Evolutionary conservation across 2,888 invertebrate species (phyloP), one percentile per base, ranked within the genome.

Genomic region (Drosophila emarginata): DNA sequence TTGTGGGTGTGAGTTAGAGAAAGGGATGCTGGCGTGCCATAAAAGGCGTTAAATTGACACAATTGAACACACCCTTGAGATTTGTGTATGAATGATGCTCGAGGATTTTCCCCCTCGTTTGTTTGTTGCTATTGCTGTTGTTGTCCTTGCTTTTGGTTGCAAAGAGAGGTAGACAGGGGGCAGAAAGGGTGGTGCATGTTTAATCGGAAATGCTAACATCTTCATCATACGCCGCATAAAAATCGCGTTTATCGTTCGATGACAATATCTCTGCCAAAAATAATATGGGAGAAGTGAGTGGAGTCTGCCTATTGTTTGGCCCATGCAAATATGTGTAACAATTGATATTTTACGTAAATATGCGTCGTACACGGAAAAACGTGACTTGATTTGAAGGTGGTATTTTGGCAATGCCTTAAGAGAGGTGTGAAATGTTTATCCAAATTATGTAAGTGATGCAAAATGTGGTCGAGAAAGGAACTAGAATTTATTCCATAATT

Each of bases 21-120:
- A 45, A 45, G 45, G 51, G 56, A 37, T 53, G 69, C 56, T 59
- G 68, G 65, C 64, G 79, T 73, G 80, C 72, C 64, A 77, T 88
- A 86, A 86, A 85, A 85, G 85, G 85, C 85, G 85, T 85, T 88
- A 83, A 85, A 85, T 85, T 85, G 85, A 88, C 85, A 88, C 87
- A 88, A 88, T 88, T 78, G 85, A 88, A 88, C 69, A 77, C 84
- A 83, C 85, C 88, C 87, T 86, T 79, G 85, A 86, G 87, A 87
- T 67, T 83, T 74, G 65, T 67, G 63, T 65, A 61, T 67, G 45
- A 45, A 68, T 68, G 61, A 53, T 57, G 36, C 37, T 63, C 63
- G 71, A 61, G 78, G 72, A 65, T 40, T 64, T 61, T 50, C 61
- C 61, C 64, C 51, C 51, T 60, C 71, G 60, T 53, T 67, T 74